phyloP scores from a whole-genome alignment of 2,888 invertebrate species.

The Folsomia manolachei region DNA sequence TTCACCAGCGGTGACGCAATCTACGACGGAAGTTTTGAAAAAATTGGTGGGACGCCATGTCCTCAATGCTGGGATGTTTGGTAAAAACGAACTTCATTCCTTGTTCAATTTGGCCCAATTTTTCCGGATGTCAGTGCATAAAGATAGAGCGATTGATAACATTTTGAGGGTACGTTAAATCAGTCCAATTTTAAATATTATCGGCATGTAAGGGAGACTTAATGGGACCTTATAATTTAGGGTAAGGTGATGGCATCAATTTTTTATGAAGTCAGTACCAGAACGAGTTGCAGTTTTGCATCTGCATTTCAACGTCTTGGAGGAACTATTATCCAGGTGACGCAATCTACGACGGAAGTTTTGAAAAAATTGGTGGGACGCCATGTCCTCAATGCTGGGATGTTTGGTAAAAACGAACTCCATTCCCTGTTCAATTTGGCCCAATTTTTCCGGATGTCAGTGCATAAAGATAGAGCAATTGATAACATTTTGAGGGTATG shows the following conservation, averaged over 20 bases:
- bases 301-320: constrained; percentile 96
- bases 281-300: constrained; percentile 93
- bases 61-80: constrained; percentile 79
- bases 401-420: constrained; percentile 82
- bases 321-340: constrained; percentile 82
- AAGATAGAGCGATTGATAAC: constrained; percentile 79
- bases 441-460: constrained; percentile 76
- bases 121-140: constrained; percentile 75
- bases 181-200: neutral
- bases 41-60: constrained; percentile 71
- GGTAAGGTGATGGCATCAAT: constrained; percentile 94
- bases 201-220: neutral
- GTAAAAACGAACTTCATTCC: constrained; percentile 83
- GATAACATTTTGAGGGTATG: constrained; percentile 75
- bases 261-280: constrained; percentile 96
- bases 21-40: constrained; percentile 36
- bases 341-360: constrained; percentile 25
- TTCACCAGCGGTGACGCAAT: constrained; percentile 32
- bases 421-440: constrained; percentile 94
- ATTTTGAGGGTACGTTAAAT: constrained; percentile 64
- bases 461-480: constrained; percentile 76
- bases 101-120: constrained; percentile 91
- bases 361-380: constrained; percentile 62
- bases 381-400: constrained; percentile 78
- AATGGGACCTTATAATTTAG: constrained; percentile 52